Evolutionary conservation across 1,140 invertebrate genomes (phyloP).

Genomic region (Bombus affinis): DNA sequence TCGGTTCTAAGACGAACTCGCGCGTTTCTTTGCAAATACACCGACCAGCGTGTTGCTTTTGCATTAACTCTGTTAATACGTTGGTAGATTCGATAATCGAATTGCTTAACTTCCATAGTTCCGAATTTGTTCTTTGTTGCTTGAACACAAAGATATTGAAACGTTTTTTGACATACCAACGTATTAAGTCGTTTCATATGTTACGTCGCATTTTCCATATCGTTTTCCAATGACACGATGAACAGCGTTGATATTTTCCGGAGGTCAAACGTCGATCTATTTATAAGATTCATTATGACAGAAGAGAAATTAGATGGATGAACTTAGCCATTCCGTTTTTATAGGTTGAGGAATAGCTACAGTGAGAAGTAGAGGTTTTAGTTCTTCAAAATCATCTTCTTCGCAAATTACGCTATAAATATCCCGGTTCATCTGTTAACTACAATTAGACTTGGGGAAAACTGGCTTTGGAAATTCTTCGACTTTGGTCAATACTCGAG

Average conservation of each 20-base stretch:
- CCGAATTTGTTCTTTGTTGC: too few relatives aligned
- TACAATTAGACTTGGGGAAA: neutral
- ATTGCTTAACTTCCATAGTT: neutral
- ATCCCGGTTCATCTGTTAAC: neutral
- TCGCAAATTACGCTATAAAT: neutral
- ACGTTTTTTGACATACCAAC: too few relatives aligned
- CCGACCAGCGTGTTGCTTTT: neutral
- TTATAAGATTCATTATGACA: neutral
- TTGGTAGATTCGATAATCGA: neutral
- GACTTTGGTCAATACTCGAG: neutral
- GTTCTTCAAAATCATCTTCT: neutral
- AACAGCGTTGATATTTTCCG: too few relatives aligned
- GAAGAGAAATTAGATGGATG: neutral
- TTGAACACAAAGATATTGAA: too few relatives aligned
- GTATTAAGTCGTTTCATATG: too few relatives aligned
- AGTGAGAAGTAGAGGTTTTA: too few relatives aligned
- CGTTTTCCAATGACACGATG: too few relatives aligned
- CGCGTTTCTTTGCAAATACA: neutral
- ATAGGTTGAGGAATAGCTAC: neutral
- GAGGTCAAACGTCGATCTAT: fast-evolving
- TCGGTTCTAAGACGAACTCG: neutral
- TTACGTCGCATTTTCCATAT: too few relatives aligned
- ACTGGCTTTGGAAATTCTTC: neutral
- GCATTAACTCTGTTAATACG: neutral
- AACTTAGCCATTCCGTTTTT: too few relatives aligned